Base-by-base conservation (phyloP, 1,140 invertebrate species). In the Triops cancriformis region DNA sequence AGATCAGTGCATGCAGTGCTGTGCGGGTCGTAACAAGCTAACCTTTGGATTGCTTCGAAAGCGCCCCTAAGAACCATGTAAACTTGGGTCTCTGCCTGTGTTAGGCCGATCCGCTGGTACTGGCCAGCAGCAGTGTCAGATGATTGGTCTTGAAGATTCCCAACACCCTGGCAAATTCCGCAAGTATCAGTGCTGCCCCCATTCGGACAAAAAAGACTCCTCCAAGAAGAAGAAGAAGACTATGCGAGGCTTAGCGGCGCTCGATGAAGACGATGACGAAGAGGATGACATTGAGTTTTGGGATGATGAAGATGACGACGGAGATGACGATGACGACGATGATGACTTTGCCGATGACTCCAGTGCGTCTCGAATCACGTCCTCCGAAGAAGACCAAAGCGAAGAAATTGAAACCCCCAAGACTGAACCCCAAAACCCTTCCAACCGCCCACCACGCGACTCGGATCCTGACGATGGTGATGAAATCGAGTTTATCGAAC, bases 301-400 rank as follows among this genome's bases (percentile, higher is more conserved):
- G 23, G 73, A 77, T 72, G 79, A 78, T 37, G 83, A 87, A 78
- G 83, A 87, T 76, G 84, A 86, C 45, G 82, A 87, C 5, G 82
- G 88, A 31, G 82, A 86, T 77, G 83, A 86, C 42, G 83, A 86
- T 76, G 86, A 87, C 83, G 83, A 86, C 64, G 79, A 81, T 37
- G 80, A 80, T 37, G 78, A 82, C 75, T 12, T 73, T 41, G 76
- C 76, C n/a, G 79, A 80, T n/a, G 75, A 79, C 28, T 23, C 72
- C 26, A n/a, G 74, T 42, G 74, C 42, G 18, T 77, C 73, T 42
- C 64, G 41, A 23, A 31, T 31, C 43, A 51, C 28, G 26, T 18
- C 11, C 51, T 27, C 23, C n/a, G 23, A 11, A 31, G 75, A 78
- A 51, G 73, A 64, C 45, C 73, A 76, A 72, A 31, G 23, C n/a